Base-by-base conservation (phyloP, 2,113 vertebrate genomes). In the Halichoerus grypus region DNA sequence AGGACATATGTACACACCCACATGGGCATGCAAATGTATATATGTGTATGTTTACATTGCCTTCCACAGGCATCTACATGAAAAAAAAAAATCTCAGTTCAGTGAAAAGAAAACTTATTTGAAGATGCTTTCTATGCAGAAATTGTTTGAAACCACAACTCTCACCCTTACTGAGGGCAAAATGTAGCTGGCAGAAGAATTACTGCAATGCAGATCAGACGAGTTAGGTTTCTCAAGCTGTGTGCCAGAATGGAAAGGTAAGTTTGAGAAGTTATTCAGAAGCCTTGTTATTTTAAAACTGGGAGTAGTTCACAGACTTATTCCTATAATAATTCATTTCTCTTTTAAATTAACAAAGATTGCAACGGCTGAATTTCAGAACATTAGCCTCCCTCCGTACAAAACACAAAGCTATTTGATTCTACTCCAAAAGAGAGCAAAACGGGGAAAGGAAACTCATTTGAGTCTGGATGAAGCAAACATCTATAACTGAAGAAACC, bases 71-170 rank as follows among this genome's bases (percentile, higher is more conserved):
- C 61, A 72, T 18, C 1, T 74, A 79, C n/a, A 9, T 77, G 39
- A 33, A 24, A 33, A 53, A 76, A 76, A 76, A 88, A 51, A 86
- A 81, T 93, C 33, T 97, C 86, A 8, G 31, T 96, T 97, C 80
- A 57, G 69, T 42, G 91, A 95, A 84, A 94, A 18, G 0, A 82
- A 98, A 33, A 67, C 77, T 94, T 96, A 93, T 87, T 83, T 93
- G 92, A 98, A 97, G 77, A 90, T 65, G 18, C 82, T 97, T 93
- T 96, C 21, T 95, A 28, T 93, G 69, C 89, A 84, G 69, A 69
- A 79, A 85, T 88, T 96, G 28, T 88, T 80, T 77, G 65, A 81
- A 94, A 89, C 67, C 76, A 46, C 88, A 97, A 24, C 36, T 11
- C 0, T 57, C 12, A 94, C 81, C 13, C 2, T 65, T 90, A 83